Conservation (phyloP, 2,888 invertebrate genomes). For the Tyria jacobaeae region DNA sequence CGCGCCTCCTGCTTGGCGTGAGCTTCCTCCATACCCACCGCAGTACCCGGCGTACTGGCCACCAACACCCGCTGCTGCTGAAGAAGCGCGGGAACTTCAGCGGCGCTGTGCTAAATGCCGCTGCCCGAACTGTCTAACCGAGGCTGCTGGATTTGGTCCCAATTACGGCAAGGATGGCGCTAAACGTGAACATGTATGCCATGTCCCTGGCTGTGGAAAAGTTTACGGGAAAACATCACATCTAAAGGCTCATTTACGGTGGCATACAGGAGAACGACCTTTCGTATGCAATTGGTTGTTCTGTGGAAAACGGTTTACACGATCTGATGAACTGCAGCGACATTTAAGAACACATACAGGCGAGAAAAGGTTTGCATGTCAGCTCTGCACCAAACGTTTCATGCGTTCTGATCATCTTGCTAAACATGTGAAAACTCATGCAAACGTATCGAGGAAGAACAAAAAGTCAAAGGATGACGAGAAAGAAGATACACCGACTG, state of each 20-base stretch:
- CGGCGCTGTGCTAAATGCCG: constrained; percentile 92
- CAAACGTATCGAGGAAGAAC: constrained; percentile 86
- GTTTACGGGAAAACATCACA: constrained; percentile 98
- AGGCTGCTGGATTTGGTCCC: constrained; percentile 91
- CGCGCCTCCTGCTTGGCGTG: constrained; percentile 75
- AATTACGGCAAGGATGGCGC: constrained; percentile 91
- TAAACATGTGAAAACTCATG: constrained; percentile 96
- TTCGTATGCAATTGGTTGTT: constrained; percentile 96
- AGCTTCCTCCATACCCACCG: constrained; percentile 76
- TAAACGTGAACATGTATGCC: constrained; percentile 94
- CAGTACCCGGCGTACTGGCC: constrained; percentile 84
- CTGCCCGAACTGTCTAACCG: constrained; percentile 93
- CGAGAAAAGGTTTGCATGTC: constrained; percentile 95
- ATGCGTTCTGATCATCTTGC: constrained; percentile 97
- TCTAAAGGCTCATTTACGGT: constrained; percentile 95
- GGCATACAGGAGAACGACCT: constrained; percentile 97
- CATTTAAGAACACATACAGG: constrained; percentile 96
- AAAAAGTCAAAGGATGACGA: constrained; percentile 76
- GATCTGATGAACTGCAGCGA: constrained; percentile 96
- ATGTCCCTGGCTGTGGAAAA: constrained; percentile 94
- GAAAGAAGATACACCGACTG: constrained; percentile 72
- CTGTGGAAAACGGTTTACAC: constrained; percentile 96
- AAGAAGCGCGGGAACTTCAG: constrained; percentile 86
- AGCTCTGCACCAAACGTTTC: constrained; percentile 95
- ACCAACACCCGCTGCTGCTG: constrained; percentile 74